Base-by-base conservation (phyloP, 2,888 invertebrate genomes). In the Stenotaenia linearis region DNA sequence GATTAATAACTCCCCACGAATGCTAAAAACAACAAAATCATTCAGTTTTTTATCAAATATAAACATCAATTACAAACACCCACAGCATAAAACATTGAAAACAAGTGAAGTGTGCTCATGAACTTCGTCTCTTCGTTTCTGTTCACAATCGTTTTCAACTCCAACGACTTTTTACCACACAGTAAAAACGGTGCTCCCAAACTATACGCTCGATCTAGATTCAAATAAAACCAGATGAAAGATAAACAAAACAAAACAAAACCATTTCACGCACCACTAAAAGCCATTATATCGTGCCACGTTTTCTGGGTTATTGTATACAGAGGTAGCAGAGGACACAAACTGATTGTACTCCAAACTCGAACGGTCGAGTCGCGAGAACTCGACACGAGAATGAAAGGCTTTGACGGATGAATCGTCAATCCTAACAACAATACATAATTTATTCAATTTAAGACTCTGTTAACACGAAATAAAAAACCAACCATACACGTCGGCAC, bases 401-500 rank as follows among this genome's bases (percentile, higher is more conserved):
- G 87, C 25, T 86, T 83, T 18, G 83, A 80, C 30, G 87, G 85
- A 82, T 87, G 87, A 81, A 85, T 84, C 4, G 87, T 84, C 80
- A 87, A 80, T 75, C 87, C 87, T 87, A 23, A 18, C 0, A 5
- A 21, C 15, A 77, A 37, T 45, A 77, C 0, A 23, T 25, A 32
- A 9, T 35, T 75, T 4, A 75, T 15, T n/a, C 9, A 23, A 76
- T 32, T 75, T 0, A n/a, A 69, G 28, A 18, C 4, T 10, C 21
- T n/a, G n/a, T n/a, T n/a, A n/a, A n/a, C n/a, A n/a, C n/a, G n/a
- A n/a, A n/a, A n/a, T n/a, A n/a, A 74, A 4, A 9, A 74, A 30
- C 74, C 81, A 82, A 87, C 87, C 87, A 83, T 87, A 87, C 10
- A 87, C 86, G 83, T 87, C 87, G 74, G 86, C 87, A 12, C 87